Evolutionary conservation across 2,113 vertebrate genomes (phyloP).

Genomic region (Aplodontia rufa): DNA sequence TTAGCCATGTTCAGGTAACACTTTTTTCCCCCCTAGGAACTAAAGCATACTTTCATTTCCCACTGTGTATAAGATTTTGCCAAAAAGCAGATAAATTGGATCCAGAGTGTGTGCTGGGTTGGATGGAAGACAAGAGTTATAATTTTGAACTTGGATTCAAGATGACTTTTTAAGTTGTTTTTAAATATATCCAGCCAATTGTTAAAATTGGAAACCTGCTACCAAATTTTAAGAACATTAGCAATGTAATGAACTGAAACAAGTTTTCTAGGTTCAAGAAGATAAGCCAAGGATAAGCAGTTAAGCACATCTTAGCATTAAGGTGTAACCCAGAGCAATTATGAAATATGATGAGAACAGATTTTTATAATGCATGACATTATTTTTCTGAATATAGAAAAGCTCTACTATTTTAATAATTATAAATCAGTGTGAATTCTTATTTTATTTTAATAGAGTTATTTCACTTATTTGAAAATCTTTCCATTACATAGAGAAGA

Average conservation of each 20-base stretch:
- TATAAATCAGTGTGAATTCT: slow-evolving; percentile 1
- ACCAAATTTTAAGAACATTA: slow-evolving; percentile 22
- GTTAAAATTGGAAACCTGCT: slow-evolving; percentile 28
- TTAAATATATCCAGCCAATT: slow-evolving; percentile 49
- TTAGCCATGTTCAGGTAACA: slow-evolving; percentile 11
- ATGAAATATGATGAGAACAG: background rate
- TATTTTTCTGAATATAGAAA: slow-evolving; percentile 32
- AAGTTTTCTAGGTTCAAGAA: background rate
- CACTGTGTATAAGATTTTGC: slow-evolving; percentile 26
- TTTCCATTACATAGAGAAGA: background rate
- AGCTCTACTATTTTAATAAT: background rate
- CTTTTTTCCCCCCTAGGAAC: slow-evolving; percentile 46
- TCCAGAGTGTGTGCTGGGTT: slow-evolving; percentile 28
- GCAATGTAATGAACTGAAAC: background rate
- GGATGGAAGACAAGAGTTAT: slow-evolving; percentile 38
- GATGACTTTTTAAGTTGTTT: slow-evolving; percentile 48
- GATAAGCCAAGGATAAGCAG: background rate
- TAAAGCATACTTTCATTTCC: slow-evolving; percentile 44
- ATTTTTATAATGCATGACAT: background rate
- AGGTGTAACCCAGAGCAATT: background rate
- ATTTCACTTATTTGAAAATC: background rate
- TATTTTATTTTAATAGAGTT: background rate
- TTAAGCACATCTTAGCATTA: background rate
- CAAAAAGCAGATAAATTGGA: slow-evolving; percentile 53
- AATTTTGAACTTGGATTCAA: slow-evolving; percentile 54